phyloP scores from a whole-genome alignment of 2,797 vertebrate genomes.

The Margarornis squamiger region DNA sequence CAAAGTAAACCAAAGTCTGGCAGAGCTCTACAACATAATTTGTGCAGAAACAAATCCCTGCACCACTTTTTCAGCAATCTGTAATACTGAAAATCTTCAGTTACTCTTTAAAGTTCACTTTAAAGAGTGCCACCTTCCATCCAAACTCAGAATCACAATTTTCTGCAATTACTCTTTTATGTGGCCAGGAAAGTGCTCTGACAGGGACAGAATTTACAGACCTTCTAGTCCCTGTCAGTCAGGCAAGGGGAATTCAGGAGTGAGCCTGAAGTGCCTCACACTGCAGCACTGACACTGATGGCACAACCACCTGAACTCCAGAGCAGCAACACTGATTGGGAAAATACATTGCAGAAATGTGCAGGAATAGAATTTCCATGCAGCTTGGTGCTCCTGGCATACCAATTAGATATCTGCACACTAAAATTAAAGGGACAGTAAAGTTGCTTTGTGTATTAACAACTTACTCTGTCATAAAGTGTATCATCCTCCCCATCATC shows the following conservation, averaged over 20 bases:
- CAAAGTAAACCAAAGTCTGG: no score
- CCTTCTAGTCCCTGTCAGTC: not conserved
- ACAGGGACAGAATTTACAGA: not conserved
- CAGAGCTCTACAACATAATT: not conserved
- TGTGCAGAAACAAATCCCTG: not conserved
- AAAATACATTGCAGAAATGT: not conserved
- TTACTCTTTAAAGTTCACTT: not conserved
- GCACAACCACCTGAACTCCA: not conserved
- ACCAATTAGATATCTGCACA: not conserved
- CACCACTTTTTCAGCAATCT: not conserved
- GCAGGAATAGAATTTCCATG: not conserved
- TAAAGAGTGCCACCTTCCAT: not conserved
- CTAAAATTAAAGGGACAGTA: not conserved
- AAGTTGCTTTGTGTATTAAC: not conserved
- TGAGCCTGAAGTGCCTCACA: not conserved
- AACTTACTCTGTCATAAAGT: constrained; percentile 88
- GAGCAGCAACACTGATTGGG: not conserved
- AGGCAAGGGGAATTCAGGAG: not conserved
- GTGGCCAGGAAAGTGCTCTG: not conserved
- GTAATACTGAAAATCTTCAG: not conserved
- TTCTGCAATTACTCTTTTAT: not conserved
- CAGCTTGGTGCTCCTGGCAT: not conserved
- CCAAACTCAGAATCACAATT: not conserved
- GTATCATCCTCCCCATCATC: constrained; percentile 91
- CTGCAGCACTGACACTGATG: not conserved